Conservation (phyloP, 2,113 vertebrate species). For the Oncorhynchus clarkii region DNA sequence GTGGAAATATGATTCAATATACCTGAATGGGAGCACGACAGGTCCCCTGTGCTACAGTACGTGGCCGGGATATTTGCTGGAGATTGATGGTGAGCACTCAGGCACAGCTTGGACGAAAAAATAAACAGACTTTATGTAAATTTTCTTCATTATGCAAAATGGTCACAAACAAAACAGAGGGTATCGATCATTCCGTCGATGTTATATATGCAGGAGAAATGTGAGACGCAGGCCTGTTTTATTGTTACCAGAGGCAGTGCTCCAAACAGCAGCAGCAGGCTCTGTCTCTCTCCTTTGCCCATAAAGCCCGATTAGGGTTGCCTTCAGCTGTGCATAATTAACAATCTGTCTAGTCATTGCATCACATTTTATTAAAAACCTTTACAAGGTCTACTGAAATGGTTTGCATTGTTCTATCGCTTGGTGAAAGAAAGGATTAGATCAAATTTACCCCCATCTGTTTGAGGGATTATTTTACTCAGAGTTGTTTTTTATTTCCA, state of each 20-base stretch:
- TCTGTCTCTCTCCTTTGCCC: slow-evolving; percentile 21
- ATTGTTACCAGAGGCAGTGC: slow-evolving; percentile 37
- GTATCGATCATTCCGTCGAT: slow-evolving; percentile 64
- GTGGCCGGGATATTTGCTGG: slow-evolving; percentile 35
- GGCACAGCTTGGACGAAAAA: slow-evolving; percentile 58
- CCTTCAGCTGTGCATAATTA: slow-evolving; percentile 50
- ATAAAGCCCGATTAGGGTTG: slow-evolving; percentile 40
- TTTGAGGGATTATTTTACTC: slow-evolving; percentile 5
- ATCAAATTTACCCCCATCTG: slow-evolving; percentile 32
- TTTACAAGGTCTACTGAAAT: slow-evolving; percentile 8
- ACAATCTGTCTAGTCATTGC: slow-evolving; percentile 50
- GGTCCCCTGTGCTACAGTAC: slow-evolving; percentile 17
- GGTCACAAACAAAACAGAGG: slow-evolving; percentile 54
- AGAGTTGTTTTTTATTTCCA: slow-evolving; percentile 1
- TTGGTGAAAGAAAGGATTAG: slow-evolving; percentile 8
- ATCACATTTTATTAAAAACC: slow-evolving; percentile 32
- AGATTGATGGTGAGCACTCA: slow-evolving; percentile 54
- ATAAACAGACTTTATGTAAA: slow-evolving; percentile 70
- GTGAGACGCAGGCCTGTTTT: slow-evolving; percentile 36
- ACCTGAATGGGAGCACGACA: slow-evolving; percentile 11
- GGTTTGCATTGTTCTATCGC: slow-evolving; percentile 1
- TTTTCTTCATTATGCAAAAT: slow-evolving; percentile 66
- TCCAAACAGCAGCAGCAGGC: slow-evolving; percentile 15
- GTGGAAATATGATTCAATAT: slow-evolving; percentile 17
- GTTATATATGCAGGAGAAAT: slow-evolving; percentile 45